Evolutionary conservation across 2,113 vertebrate species (phyloP).

Genomic region (Uria lomvia): DNA sequence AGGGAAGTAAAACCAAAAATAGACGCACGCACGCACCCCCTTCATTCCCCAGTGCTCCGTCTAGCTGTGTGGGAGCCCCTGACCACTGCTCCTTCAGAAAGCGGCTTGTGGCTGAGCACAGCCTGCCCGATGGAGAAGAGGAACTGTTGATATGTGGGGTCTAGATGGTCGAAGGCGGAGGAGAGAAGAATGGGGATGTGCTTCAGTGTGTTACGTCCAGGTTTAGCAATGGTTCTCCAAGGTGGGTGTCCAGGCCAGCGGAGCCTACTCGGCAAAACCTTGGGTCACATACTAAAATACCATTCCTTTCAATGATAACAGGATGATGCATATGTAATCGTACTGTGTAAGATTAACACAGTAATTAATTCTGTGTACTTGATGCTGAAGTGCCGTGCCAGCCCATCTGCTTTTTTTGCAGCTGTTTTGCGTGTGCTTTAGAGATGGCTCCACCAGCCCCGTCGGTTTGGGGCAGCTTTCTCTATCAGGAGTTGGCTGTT

Average conservation of each 20-base stretch:
- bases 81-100: background rate
- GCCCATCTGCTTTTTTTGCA: background rate
- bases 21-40: fast-evolving
- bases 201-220: fast-evolving
- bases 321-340: background rate
- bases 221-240: background rate
- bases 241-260: background rate
- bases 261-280: background rate
- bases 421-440: background rate
- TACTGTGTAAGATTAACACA: background rate
- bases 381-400: background rate
- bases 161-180: background rate
- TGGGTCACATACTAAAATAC: fast-evolving
- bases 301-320: background rate
- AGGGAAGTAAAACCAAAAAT: background rate
- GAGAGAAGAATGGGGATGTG: background rate
- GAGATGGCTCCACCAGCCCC: background rate
- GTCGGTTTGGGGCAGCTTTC: background rate
- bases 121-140: background rate
- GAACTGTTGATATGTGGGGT: background rate
- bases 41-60: fast-evolving
- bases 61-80: background rate
- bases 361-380: background rate
- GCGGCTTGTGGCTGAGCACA: background rate
- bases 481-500: background rate